A percentile compares a stretch with the other conserved stretches of the same genome.
These are phyloP conservation scores for Probaryconus sp. DNA, from an alignment of 1,140 invertebrate genomes.

Conservation along the genomic window DNA sequence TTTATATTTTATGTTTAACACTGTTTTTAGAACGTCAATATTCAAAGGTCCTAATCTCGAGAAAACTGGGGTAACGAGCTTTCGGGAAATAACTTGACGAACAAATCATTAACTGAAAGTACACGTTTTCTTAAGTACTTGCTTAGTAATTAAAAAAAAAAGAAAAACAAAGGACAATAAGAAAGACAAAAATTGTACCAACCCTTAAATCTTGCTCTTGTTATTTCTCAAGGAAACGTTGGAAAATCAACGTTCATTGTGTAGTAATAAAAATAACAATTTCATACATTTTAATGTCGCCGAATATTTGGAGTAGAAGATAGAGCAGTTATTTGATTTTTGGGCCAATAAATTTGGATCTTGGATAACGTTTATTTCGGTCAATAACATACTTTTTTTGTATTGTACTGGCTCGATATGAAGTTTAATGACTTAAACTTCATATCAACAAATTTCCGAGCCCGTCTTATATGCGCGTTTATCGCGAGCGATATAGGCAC, in stretches of 20 bases:
- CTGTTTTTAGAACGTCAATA: no score
- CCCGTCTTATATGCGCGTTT: slow-evolving; percentile 5
- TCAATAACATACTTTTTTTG: background rate
- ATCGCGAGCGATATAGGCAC: slow-evolving; percentile 12
- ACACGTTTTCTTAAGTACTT: slow-evolving; percentile 19
- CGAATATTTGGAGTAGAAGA: no score
- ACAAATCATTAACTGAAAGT: slow-evolving; percentile 23
- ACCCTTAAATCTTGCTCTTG: no score
- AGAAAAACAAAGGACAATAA: slow-evolving; percentile 1
- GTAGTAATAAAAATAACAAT: no score
- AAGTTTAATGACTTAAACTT: slow-evolving; percentile 33
- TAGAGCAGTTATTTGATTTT: background rate
- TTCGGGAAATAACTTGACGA: slow-evolving; percentile 25
- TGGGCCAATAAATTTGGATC: background rate
- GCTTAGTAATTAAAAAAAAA: background rate
- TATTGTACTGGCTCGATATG: background rate
- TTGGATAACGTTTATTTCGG: no score
- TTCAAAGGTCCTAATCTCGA: background rate
- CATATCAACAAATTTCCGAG: slow-evolving; percentile 32
- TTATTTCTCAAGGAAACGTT: no score
- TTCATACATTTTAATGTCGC: no score
- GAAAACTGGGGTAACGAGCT: slow-evolving; percentile 29
- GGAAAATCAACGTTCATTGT: no score
- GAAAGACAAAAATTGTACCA: background rate
- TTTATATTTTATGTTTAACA: no score